Evolutionary conservation across 2,888 invertebrate species (phyloP).

Genomic region (Drosophila merina): DNA sequence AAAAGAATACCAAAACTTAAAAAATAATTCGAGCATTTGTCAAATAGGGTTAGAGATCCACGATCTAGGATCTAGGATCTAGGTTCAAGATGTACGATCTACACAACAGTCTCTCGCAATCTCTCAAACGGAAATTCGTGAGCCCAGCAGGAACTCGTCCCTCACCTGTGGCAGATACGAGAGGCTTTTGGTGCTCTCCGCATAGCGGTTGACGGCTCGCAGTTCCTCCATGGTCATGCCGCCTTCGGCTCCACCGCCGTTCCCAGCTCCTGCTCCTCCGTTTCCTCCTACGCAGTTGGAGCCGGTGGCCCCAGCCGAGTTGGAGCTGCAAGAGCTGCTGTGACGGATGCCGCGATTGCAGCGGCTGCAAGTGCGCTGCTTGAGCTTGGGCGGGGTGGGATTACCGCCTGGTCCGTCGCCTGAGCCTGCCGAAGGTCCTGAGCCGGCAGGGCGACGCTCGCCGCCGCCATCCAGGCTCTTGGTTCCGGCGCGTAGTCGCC

Average conservation of each 20-base stretch:
- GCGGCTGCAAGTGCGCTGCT: conserved; percentile 80
- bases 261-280: conserved; percentile 55
- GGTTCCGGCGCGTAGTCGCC: conserved; percentile 75
- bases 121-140: conserved; percentile 83
- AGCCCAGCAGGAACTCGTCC: conserved; percentile 83
- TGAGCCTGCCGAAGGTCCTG: conserved; percentile 22
- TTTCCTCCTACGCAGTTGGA: conserved; percentile 42
- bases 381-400: conserved; percentile 44
- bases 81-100: conserved; percentile 34
- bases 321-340: conserved; percentile 86
- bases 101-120: conserved; percentile 15
- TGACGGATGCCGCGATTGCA: conserved; percentile 83
- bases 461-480: conserved; percentile 73
- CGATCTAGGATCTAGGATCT: conserved; percentile 29
- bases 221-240: conserved; percentile 92
- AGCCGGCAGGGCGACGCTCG: conserved; percentile 54
- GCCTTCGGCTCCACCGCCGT: conserved; percentile 81
- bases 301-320: conserved; percentile 83
- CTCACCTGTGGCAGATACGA: conserved; percentile 95
- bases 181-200: conserved; percentile 95
- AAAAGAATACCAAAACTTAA: conserved; percentile 67
- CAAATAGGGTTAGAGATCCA: conserved; percentile 34
- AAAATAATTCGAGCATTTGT: conserved; percentile 52
- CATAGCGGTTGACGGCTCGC: conserved; percentile 93
- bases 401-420: conserved; percentile 8